Conservation (phyloP, 2,888 invertebrate genomes). For the Sabatieria punctata region DNA sequence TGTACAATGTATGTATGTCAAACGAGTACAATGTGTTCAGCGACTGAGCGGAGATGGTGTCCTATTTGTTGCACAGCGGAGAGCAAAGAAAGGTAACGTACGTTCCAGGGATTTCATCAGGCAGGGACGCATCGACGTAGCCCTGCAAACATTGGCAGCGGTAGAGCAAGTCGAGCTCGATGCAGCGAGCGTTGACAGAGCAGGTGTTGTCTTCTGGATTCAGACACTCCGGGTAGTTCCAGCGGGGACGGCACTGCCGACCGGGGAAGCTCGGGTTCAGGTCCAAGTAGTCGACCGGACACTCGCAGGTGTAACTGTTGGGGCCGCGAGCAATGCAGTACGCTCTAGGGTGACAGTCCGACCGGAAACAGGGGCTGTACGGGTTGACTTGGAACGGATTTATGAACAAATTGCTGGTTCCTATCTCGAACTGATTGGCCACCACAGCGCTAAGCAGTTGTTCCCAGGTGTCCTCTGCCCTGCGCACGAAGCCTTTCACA, state of each 20-base stretch:
- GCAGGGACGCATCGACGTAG: constrained; percentile 23
- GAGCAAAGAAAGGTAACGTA: no score
- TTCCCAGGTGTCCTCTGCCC: neutral
- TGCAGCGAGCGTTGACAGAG: constrained; percentile 24
- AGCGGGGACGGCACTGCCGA: constrained; percentile 22
- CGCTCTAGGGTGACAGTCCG: constrained; percentile 9
- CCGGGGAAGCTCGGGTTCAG: constrained; percentile 26
- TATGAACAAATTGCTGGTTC: constrained; percentile 24
- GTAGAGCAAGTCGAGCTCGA: constrained; percentile 17
- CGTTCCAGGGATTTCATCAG: no score
- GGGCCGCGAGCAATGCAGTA: constrained; percentile 22
- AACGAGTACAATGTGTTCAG: no score
- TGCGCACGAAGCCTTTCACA: neutral
- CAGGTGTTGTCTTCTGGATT: constrained; percentile 21
- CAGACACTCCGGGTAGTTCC: constrained; percentile 29
- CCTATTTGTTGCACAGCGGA: no score
- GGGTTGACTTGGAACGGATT: constrained; percentile 26
- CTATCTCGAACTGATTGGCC: constrained; percentile 26
- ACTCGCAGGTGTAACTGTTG: constrained; percentile 25
- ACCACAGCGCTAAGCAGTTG: constrained; percentile 8
- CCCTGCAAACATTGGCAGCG: constrained; percentile 24
- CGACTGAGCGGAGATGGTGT: no score
- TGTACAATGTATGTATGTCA: no score
- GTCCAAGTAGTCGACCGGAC: constrained; percentile 23
- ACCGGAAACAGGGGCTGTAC: constrained; percentile 28